Evolutionary conservation across 2,113 vertebrate genomes (phyloP), one percentile per base, ranked within the genome.

Genomic region (Crotalus helleri): DNA sequence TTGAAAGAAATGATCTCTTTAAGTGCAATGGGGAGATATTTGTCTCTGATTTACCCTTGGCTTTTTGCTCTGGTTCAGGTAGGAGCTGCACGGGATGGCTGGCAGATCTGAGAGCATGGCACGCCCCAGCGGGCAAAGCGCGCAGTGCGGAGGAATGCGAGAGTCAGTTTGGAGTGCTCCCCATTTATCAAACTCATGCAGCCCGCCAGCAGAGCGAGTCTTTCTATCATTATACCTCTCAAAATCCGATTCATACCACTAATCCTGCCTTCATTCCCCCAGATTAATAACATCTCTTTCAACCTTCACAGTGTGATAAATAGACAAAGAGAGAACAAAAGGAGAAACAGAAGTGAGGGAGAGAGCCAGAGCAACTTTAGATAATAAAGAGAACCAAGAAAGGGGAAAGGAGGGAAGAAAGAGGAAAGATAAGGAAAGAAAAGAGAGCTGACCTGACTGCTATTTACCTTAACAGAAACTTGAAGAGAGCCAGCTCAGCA

Each of bases 241-340:
- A 98, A 98, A 98, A 98, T 99, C 98, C 99, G 99, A 99, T 99
- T 99, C 99, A 98, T 99, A 99, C 99, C 98, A 98, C 99, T 99
- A 99, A 99, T 99, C 99, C 99, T 99, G 99, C 99, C 99, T 99
- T 98, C 99, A 99, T 98, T 99, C 99, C 98, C 98, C 98, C 98
- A 99, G 99, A 99, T 99, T 99, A 99, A 99, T 99, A 99, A 99
- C 99, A 99, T 99, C 99, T 99, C 99, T 99, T 99, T 99, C 99
- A 99, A 99, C 99, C 99, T 99, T 99, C 99, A 99, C 99, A 99
- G 99, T 98, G 98, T 99, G 99, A 99, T 99, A 99, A 99, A 99
- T 99, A 99, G 99, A 99, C 98, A 98, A 98, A 98, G 97, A 96
- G 98, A 98, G 99, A 99, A 99, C 99, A 99, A 99, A 99, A 99